Evolutionary conservation across 2,888 invertebrate species (phyloP).

Genomic region (Keiferia lycopersicella): DNA sequence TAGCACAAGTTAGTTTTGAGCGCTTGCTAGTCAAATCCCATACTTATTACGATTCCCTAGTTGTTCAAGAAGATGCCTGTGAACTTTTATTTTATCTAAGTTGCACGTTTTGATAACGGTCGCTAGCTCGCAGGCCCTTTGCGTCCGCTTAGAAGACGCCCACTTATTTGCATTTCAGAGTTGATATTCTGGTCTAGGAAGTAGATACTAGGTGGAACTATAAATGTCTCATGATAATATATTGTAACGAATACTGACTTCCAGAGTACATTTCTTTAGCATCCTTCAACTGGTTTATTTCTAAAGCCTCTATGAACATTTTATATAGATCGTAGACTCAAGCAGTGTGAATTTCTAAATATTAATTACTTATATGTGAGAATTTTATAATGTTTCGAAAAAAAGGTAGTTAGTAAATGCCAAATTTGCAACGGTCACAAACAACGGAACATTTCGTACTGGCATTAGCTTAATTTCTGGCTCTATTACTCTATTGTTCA

Average conservation of each 20-base stretch:
- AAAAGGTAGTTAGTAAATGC: slow-evolving; percentile 7
- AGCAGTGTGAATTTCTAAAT: not conserved
- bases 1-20: no score
- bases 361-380: not conserved
- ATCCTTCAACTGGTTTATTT: not conserved
- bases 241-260: not conserved
- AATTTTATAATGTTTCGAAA: slow-evolving; percentile 15
- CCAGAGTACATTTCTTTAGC: not conserved
- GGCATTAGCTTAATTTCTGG: slow-evolving; percentile 42
- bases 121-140: slow-evolving; percentile 12
- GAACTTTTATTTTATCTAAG: no score
- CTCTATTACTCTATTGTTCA: slow-evolving; percentile 45
- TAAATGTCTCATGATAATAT: slow-evolving; percentile 11
- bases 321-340: no score
- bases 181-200: slow-evolving; percentile 20
- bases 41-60: no score
- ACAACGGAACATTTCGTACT: slow-evolving; percentile 41
- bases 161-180: slow-evolving; percentile 25
- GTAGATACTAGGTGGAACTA: not conserved
- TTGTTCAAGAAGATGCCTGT: no score
- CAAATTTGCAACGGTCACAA: slow-evolving; percentile 31
- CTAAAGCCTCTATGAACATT: not conserved
- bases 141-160: slow-evolving; percentile 24
- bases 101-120: slow-evolving; percentile 27
- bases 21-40: no score